Conservation (phyloP, 2,888 invertebrate species). For the Trilocha varians region DNA sequence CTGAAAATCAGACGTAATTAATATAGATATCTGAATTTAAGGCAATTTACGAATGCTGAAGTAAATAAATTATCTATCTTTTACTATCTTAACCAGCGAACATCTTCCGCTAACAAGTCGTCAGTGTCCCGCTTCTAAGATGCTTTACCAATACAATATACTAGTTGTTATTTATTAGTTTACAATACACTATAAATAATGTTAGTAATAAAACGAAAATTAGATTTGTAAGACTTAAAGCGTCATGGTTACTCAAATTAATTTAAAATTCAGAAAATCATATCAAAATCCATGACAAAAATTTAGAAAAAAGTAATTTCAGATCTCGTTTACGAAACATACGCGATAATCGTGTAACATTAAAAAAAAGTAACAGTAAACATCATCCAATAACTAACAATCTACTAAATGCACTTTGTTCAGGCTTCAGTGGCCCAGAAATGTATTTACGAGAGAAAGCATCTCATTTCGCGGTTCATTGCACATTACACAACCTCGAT, state of each 20-base stretch:
- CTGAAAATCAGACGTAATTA: slow-evolving; percentile 57
- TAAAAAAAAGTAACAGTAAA: slow-evolving; percentile 59
- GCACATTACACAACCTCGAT: slow-evolving; percentile 19
- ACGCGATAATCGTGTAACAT: background rate
- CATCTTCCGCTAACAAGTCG: slow-evolving; percentile 47
- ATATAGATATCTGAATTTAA: slow-evolving; percentile 55
- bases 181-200: background rate
- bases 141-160: slow-evolving; percentile 36
- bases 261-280: background rate
- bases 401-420: slow-evolving; percentile 64
- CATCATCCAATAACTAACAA: slow-evolving; percentile 64
- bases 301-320: background rate
- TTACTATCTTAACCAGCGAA: slow-evolving; percentile 45
- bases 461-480: slow-evolving; percentile 27
- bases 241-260: background rate
- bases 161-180: slow-evolving; percentile 32
- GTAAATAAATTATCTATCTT: slow-evolving; percentile 63
- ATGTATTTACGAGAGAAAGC: slow-evolving; percentile 24
- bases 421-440: slow-evolving; percentile 46
- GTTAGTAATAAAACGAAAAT: background rate
- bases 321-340: slow-evolving; percentile 7
- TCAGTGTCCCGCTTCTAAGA: slow-evolving; percentile 30
- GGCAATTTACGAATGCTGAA: slow-evolving; percentile 60
- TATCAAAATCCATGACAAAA: background rate
- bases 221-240: background rate